Base-by-base conservation (phyloP, 2,888 invertebrate genomes). In the Dioctria rufipes region DNA sequence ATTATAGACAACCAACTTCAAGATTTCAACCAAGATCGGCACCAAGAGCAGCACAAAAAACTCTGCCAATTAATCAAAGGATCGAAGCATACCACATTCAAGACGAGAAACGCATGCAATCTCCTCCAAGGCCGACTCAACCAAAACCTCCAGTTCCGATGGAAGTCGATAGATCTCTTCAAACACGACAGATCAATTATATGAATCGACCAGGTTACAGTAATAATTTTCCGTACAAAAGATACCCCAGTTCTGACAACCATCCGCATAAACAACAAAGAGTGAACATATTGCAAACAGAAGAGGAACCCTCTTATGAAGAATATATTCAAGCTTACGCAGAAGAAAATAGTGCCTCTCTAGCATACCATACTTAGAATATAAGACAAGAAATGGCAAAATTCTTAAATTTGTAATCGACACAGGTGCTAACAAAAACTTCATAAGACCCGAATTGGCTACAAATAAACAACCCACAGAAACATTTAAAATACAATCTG, bases 331-430 rank as follows among this genome's bases (percentile, higher is more conserved):
- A 58, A 4, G 73, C 13, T 3, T 42, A 11, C 40, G 39, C 3
- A n/a, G 73, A 40, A 60, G 39, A 58, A 40, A 42, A 49, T 60
- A 13, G 37, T 25, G 80, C 75, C 78, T 80, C 73, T 81, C 80
- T 66, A 77, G 82, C 80, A 63, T 80, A 11, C 82, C 77, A 46
- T 81, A 75, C 79, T 6, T 82, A 80, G 65, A 82, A n/a, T 78
- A 82, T 25, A 42, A 5, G 4, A 75, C 58, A 4, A 73, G 63
- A 63, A 39, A 79, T 8, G 43, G 67, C 0, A 49, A 75, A 42
- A 66, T 61, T 43, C 39, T 78, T 5, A 80, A 78, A 40, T 80
- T 80, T 25, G 6, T 80, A 40, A 49, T 81, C 39, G 60, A 81
- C 58, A 81, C 80, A 5, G 46, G 81, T 2, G 63, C 78, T 0